Percentiles rank a stretch among this genome's conserved stretches.
phyloP scores from a whole-genome alignment of 2,797 vertebrate genomes.

The Hippoglossus hippoglossus region DNA sequence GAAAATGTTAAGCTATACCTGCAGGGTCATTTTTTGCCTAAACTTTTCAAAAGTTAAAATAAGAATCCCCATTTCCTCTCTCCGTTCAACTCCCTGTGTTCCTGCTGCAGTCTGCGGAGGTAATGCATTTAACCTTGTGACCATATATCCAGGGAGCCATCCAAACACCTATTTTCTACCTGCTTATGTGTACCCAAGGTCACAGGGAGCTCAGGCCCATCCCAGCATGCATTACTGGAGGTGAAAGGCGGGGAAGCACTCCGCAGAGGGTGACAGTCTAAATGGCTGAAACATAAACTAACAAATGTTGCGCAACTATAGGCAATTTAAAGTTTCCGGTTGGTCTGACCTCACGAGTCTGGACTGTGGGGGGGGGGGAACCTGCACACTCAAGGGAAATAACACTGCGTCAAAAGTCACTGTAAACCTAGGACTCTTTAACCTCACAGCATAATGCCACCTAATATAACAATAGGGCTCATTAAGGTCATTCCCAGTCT shows the following conservation, averaged over 20 bases:
- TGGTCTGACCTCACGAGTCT: not conserved
- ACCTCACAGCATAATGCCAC: not conserved
- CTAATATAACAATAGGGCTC: not conserved
- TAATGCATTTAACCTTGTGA: conserved; percentile 4
- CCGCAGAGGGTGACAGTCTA: not conserved
- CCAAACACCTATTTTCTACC: not conserved
- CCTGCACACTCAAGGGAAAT: not conserved
- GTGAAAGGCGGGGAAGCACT: not conserved
- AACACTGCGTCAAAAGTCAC: not conserved
- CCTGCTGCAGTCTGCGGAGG: not conserved
- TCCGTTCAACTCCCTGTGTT: not conserved
- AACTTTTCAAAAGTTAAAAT: too few relatives aligned
- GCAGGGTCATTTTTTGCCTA: not conserved
- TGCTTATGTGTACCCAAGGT: conserved; percentile 19
- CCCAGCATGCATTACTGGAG: not conserved
- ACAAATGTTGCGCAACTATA: not conserved
- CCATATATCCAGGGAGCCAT: not conserved
- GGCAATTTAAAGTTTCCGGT: conserved; percentile 19
- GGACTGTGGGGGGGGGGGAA: not conserved
- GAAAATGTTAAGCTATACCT: not conserved
- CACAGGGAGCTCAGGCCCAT: conserved; percentile 3
- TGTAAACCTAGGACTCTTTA: not conserved
- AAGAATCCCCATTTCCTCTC: not conserved
- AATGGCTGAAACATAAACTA: conserved; percentile 1
- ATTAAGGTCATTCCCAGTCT: conserved; percentile 12